These are phyloP conservation scores for Callyntrura guangdongensis DNA, from an alignment of 2,888 invertebrate genomes.

Conservation along the genomic window DNA sequence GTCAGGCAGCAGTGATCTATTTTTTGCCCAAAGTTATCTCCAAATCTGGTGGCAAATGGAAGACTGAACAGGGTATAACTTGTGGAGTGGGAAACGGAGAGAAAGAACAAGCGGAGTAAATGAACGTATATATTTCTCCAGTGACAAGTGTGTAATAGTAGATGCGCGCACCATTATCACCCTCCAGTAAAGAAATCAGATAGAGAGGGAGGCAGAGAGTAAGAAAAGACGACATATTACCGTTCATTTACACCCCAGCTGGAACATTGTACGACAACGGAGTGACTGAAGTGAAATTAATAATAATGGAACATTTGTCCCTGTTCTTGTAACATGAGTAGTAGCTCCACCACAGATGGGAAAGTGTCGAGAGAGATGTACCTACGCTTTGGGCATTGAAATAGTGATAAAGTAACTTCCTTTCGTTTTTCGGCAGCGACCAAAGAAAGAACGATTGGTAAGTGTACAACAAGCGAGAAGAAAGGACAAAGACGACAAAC, in stretches of 20 bases:
- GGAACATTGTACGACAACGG: neutral
- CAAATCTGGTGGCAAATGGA: conserved; percentile 54
- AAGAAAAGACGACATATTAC: neutral
- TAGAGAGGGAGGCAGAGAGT: neutral
- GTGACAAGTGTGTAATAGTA: conserved; percentile 44
- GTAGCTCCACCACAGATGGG: neutral
- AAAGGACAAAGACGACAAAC: neutral
- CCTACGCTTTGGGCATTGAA: neutral
- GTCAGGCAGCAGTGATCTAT: conserved; percentile 44
- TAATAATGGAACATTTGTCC: conserved; percentile 36
- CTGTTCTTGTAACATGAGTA: conserved; percentile 19
- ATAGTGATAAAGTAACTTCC: neutral
- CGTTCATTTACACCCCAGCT: neutral
- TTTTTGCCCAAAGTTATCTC: conserved; percentile 42
- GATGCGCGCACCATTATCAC: neutral
- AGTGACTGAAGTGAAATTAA: conserved; percentile 43
- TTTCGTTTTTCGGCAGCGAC: neutral
- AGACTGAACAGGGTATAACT: neutral
- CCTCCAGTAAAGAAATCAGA: conserved; percentile 24
- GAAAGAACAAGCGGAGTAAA: neutral
- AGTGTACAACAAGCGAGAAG: too few species aligned
- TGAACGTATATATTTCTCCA: conserved; percentile 30
- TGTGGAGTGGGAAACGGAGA: neutral
- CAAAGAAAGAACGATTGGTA: neutral
- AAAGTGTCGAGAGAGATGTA: neutral